Conservation (phyloP, 1,140 invertebrate genomes). For the Pseudomyrmex sp. region DNA sequence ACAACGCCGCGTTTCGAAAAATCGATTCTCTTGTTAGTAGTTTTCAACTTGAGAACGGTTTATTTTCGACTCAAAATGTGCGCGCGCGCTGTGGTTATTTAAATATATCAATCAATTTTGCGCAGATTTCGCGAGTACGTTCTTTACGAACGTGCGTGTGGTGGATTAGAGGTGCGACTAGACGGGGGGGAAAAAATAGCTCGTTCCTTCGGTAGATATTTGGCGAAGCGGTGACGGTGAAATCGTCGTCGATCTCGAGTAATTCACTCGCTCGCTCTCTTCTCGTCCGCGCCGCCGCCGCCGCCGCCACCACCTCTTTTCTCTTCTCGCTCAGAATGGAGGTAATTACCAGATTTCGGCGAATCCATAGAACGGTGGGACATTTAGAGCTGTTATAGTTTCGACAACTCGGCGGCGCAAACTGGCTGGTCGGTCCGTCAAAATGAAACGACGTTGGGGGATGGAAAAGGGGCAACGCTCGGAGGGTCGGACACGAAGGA, state of each 20-base stretch:
- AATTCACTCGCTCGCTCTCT: conserved; percentile 53
- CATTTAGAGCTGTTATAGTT: conserved; percentile 76
- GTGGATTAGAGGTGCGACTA: background rate
- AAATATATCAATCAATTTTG: background rate
- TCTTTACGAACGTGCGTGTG: background rate
- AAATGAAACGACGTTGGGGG: conserved; percentile 64
- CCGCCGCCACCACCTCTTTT: background rate
- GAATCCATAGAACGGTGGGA: conserved; percentile 72
- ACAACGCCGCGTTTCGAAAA: conserved; percentile 1
- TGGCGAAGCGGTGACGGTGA: conserved; percentile 46
- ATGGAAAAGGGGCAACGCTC: background rate
- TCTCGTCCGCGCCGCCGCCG: background rate
- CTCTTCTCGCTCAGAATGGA: conserved; percentile 69
- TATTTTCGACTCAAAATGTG: background rate
- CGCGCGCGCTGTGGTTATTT: background rate
- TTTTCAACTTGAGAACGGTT: conserved; percentile 31
- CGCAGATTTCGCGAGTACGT: background rate
- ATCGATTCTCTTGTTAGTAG: conserved; percentile 27
- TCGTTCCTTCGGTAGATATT: conserved; percentile 54
- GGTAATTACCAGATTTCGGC: conserved; percentile 73
- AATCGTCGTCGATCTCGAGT: conserved; percentile 69
- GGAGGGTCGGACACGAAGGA: conserved; percentile 36
- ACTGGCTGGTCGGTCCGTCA: conserved; percentile 64
- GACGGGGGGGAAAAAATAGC: background rate
- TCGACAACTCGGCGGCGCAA: conserved; percentile 68